Percentiles rank a stretch among this genome's conserved stretches.
Evolutionary conservation across 2,888 invertebrate species (phyloP).

Genomic region (Matsumyia berberina): DNA sequence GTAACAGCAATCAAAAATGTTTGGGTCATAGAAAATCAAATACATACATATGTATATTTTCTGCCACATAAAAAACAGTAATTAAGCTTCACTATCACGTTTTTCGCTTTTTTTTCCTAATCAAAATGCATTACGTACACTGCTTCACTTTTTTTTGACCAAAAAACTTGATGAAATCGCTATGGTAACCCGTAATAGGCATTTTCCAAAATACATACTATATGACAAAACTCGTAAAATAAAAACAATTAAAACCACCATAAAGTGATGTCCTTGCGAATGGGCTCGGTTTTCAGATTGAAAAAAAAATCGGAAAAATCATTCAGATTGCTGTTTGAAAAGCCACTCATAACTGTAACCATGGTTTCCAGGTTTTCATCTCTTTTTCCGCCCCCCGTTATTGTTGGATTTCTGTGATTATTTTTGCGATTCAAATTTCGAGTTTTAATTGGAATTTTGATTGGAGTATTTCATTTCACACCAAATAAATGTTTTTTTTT

Average conservation of each 20-base stretch:
- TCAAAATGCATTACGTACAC: slow-evolving; percentile 29
- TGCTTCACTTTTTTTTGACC: neutral
- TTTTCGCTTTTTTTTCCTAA: slow-evolving; percentile 34
- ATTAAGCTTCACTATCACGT: slow-evolving; percentile 36
- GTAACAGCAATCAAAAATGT: slow-evolving; percentile 25
- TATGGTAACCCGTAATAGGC: slow-evolving; percentile 61
- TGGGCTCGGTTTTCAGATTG: slow-evolving; percentile 39
- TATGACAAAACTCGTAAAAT: neutral
- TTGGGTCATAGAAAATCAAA: slow-evolving; percentile 35
- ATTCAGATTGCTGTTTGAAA: slow-evolving; percentile 25
- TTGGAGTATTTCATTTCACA: slow-evolving; percentile 65
- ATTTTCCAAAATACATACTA: slow-evolving; percentile 43
- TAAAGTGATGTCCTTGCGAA: slow-evolving; percentile 65
- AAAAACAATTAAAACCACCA: slow-evolving; percentile 61
- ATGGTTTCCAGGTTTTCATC: slow-evolving; percentile 42
- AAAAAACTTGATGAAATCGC: slow-evolving; percentile 55
- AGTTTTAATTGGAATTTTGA: slow-evolving; percentile 76
- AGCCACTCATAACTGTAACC: slow-evolving; percentile 64
- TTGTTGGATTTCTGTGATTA: slow-evolving; percentile 54
- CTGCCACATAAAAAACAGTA: slow-evolving; percentile 34
- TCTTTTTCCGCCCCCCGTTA: slow-evolving; percentile 17
- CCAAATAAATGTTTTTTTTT: slow-evolving; percentile 32
- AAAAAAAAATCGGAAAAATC: slow-evolving; percentile 19
- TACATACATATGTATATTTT: too few relatives aligned
- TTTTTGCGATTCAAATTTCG: slow-evolving; percentile 68